Evolutionary conservation across 2,797 vertebrate genomes (phyloP).

Genomic region (Huso huso): DNA sequence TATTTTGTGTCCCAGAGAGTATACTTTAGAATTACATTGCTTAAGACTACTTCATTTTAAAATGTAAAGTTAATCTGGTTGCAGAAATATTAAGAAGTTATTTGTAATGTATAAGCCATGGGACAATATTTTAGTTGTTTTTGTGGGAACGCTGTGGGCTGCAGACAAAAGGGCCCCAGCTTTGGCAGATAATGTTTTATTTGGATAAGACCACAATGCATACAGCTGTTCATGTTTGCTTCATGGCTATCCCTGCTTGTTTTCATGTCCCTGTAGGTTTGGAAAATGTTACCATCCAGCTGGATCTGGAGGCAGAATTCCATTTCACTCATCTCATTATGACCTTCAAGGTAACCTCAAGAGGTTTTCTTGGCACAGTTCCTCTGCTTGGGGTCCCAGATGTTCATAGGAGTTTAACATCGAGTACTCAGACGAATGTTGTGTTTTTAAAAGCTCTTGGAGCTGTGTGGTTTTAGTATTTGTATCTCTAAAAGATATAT

Average conservation of each 20-base stretch:
- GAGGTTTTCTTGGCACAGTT: constrained; percentile 40
- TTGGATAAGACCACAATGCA: constrained; percentile 17
- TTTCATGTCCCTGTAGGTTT: constrained; percentile 53
- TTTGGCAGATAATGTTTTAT: constrained; percentile 17
- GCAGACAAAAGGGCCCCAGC: background rate
- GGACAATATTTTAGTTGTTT: too few species aligned
- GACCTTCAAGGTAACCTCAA: constrained; percentile 85
- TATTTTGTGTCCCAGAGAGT: too few species aligned
- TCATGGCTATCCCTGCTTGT: constrained; percentile 11
- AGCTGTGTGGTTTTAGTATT: background rate
- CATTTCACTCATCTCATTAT: constrained; percentile 98
- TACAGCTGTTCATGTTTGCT: constrained; percentile 23
- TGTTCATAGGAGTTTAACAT: background rate
- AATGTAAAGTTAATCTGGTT: too few species aligned
- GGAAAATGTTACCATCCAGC: constrained; percentile 88
- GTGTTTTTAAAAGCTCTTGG: background rate
- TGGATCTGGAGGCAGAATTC: constrained; percentile 92
- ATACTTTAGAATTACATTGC: too few species aligned
- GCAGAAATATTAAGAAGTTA: too few species aligned
- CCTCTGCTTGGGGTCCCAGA: constrained; percentile 1
- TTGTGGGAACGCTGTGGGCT: too few species aligned
- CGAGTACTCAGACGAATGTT: background rate
- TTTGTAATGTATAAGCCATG: too few species aligned
- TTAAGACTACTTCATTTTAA: too few species aligned
- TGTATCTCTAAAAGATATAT: background rate